Conservation (phyloP, 1,140 invertebrate species). For the Augochlora pura region DNA sequence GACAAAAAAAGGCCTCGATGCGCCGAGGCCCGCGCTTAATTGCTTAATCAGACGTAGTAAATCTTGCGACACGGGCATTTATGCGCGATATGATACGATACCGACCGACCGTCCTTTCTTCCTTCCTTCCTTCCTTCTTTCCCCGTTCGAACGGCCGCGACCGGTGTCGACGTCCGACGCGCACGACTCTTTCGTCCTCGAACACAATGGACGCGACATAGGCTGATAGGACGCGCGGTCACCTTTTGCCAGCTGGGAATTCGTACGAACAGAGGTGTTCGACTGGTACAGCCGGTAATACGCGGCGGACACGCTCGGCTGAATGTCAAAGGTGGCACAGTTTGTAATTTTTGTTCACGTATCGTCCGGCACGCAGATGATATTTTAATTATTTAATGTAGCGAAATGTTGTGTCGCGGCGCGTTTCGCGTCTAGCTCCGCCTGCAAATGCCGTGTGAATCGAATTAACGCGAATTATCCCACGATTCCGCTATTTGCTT, state of each 20-base stretch:
- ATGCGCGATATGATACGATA: slow-evolving; percentile 61
- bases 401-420: neutral
- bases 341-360: slow-evolving; percentile 11
- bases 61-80: slow-evolving; percentile 76
- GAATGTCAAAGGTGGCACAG: slow-evolving; percentile 6
- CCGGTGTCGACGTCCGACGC: neutral
- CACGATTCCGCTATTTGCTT: neutral
- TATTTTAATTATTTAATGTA: slow-evolving; percentile 19
- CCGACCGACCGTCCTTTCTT: neutral
- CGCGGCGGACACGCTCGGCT: slow-evolving; percentile 1
- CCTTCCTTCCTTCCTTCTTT: neutral
- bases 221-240: neutral
- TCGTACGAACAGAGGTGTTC: neutral
- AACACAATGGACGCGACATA: neutral
- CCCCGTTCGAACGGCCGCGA: neutral
- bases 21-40: slow-evolving; percentile 68
- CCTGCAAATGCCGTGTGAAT: no score
- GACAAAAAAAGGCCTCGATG: slow-evolving; percentile 63
- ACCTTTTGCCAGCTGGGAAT: neutral
- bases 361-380: neutral
- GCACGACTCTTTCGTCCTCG: neutral
- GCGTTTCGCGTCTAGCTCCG: neutral
- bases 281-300: neutral
- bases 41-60: slow-evolving; percentile 79
- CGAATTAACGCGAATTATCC: no score